phyloP scores from a whole-genome alignment of 2,888 invertebrate genomes.

The Eustalomyia histrio region DNA sequence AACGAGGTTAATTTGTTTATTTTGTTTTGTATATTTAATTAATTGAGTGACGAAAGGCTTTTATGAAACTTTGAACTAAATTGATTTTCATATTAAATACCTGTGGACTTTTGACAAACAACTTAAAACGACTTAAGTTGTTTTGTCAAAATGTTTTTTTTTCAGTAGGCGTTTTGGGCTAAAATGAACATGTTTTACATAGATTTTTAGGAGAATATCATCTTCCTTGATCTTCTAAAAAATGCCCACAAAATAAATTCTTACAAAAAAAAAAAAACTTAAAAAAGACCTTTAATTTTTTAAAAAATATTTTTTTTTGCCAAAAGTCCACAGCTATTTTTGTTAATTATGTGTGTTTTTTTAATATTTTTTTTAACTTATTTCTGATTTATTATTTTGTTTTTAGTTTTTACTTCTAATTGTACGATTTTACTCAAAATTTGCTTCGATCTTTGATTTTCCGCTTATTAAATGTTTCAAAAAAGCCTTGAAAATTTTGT shows the following conservation, averaged over 20 bases:
- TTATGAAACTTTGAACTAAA: constrained; percentile 24
- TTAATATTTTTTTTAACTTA: constrained; percentile 17
- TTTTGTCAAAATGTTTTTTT: no score
- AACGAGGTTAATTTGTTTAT: constrained; percentile 84
- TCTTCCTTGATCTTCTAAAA: no score
- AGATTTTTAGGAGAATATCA: no score
- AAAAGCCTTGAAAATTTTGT: constrained; percentile 49
- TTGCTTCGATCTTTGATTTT: neutral
- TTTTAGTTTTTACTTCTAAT: constrained; percentile 10
- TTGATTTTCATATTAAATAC: neutral
- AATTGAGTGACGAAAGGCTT: constrained; percentile 42
- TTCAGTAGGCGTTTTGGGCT: no score
- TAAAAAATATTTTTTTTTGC: no score
- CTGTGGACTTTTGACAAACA: no score
- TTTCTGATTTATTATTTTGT: constrained; percentile 3
- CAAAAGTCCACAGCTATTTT: neutral
- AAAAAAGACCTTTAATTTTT: no score
- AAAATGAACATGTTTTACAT: no score
- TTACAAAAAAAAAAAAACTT: no score
- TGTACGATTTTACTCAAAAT: constrained; percentile 8
- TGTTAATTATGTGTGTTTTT: neutral
- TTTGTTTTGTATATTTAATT: neutral
- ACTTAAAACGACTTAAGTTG: no score
- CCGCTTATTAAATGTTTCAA: constrained; percentile 15
- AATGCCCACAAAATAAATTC: no score